Conservation (phyloP, 2,888 invertebrate genomes). For the Ligdia adustata region DNA sequence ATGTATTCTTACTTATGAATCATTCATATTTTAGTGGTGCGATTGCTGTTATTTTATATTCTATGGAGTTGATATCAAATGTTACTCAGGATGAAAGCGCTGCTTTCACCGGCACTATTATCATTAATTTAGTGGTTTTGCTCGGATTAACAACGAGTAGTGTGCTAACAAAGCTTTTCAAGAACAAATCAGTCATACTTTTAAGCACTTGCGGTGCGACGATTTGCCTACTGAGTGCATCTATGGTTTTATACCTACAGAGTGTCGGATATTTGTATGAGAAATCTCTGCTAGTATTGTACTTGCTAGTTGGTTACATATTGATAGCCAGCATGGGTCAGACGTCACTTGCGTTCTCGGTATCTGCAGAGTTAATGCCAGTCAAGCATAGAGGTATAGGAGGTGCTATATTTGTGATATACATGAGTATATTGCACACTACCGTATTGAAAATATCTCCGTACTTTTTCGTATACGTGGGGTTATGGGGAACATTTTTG, state of each 20-base stretch:
- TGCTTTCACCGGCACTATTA: not conserved
- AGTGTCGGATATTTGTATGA: not conserved
- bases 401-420: slow-evolving; percentile 11
- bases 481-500: slow-evolving; percentile 17
- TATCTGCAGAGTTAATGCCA: slow-evolving; percentile 16
- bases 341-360: not conserved
- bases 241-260: not conserved
- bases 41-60: slow-evolving; percentile 3
- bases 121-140: not conserved
- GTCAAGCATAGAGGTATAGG: slow-evolving; percentile 23
- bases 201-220: not conserved
- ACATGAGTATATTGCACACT: not conserved
- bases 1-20: not conserved
- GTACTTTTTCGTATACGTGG: slow-evolving; percentile 15
- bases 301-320: slow-evolving; percentile 7
- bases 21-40: slow-evolving; percentile 9
- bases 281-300: slow-evolving; percentile 4
- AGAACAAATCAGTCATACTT: not conserved
- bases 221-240: not conserved
- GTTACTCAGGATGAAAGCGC: not conserved
- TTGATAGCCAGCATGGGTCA: not conserved
- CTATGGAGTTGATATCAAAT: slow-evolving; percentile 2
- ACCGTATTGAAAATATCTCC: slow-evolving; percentile 12
- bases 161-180: not conserved
- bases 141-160: not conserved